phyloP scores from a whole-genome alignment of 2,113 vertebrate species.

The Sclerurus mexicanus region DNA sequence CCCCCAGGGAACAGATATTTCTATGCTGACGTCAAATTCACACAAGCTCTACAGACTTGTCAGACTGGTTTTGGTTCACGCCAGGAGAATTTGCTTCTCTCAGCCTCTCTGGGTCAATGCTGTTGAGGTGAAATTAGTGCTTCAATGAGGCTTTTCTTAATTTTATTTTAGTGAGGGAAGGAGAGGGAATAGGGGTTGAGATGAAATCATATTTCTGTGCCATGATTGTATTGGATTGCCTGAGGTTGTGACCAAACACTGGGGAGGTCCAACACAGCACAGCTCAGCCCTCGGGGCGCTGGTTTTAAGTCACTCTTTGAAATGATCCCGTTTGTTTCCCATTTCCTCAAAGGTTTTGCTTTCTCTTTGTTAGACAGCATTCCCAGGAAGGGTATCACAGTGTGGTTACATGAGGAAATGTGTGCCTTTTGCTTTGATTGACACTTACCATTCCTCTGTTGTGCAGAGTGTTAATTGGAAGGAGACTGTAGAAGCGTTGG shows the following conservation, averaged over 20 bases:
- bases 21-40: constrained; percentile 22
- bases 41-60: constrained; percentile 7
- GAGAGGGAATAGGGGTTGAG: neutral
- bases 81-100: neutral
- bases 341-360: neutral
- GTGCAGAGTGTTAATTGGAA: constrained; percentile 17
- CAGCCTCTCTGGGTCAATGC: neutral
- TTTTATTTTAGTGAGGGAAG: neutral
- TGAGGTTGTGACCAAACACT: neutral
- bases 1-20: neutral
- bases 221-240: neutral
- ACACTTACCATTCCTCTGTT: constrained; percentile 5
- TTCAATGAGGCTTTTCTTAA: neutral
- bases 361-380: constrained; percentile 21
- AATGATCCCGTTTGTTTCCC: neutral
- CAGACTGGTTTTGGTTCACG: neutral
- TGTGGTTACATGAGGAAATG: neutral
- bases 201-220: neutral
- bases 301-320: neutral
- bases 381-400: neutral
- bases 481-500: neutral
- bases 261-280: neutral
- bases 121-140: constrained; percentile 1
- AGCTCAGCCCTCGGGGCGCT: neutral
- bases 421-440: neutral